phyloP scores from a whole-genome alignment of 2,797 vertebrate species.

The Crenichthys baileyi region DNA sequence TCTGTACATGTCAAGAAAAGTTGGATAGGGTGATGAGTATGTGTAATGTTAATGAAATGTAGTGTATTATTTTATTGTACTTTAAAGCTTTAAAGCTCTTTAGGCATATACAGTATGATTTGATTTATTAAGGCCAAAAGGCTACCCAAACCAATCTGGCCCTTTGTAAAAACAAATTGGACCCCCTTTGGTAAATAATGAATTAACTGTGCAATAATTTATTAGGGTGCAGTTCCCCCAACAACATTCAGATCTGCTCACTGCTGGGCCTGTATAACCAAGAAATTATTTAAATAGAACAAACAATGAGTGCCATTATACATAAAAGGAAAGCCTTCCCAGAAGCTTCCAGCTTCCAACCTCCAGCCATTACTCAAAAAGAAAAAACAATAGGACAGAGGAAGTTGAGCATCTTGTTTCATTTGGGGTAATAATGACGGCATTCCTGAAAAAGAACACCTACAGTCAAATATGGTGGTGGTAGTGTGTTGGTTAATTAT shows the following conservation, averaged over 20 bases:
- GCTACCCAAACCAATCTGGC: too few species aligned
- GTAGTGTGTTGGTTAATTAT: background rate
- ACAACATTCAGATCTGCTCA: background rate
- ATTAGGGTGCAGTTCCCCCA: background rate
- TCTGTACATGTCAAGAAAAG: too few species aligned
- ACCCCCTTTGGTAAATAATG: too few species aligned
- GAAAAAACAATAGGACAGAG: background rate
- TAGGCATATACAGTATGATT: too few species aligned
- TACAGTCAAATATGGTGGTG: background rate
- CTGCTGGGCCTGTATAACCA: background rate
- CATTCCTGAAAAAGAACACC: background rate
- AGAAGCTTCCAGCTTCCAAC: too few species aligned
- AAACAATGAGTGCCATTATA: background rate
- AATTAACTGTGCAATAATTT: too few species aligned
- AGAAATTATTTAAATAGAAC: background rate
- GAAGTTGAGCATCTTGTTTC: background rate
- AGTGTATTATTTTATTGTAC: too few species aligned
- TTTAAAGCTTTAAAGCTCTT: too few species aligned
- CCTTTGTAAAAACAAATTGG: too few species aligned
- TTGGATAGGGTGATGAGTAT: too few species aligned
- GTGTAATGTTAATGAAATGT: too few species aligned
- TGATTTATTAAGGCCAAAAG: too few species aligned
- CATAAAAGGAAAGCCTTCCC: background rate
- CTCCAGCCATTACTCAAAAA: background rate
- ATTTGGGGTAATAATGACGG: background rate